These are phyloP conservation scores for Macrocentrus cingulum DNA, from an alignment of 1,140 invertebrate genomes.

Conservation along the genomic window DNA sequence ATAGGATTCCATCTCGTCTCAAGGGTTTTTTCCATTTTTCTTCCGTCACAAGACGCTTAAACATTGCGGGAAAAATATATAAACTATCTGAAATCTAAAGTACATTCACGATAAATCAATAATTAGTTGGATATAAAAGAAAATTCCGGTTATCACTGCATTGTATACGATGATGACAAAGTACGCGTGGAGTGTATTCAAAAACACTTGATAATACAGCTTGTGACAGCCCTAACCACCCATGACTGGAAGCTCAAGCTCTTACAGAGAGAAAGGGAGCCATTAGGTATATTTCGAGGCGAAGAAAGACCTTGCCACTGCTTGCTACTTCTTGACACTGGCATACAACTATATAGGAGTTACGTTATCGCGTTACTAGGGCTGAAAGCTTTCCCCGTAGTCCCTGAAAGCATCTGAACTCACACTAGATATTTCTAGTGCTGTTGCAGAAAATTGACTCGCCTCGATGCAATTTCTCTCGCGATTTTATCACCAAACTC, in stretches of 20 bases:
- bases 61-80: no score
- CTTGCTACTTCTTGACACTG: neutral
- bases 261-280: no score
- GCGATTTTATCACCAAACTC: constrained; percentile 18
- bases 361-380: constrained; percentile 5
- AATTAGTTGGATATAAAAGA: no score
- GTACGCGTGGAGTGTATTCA: no score
- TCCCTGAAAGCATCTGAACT: constrained; percentile 3
- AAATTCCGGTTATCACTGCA: no score
- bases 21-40: constrained; percentile 27
- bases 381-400: constrained; percentile 1
- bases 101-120: no score
- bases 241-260: neutral
- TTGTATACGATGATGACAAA: no score
- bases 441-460: constrained; percentile 26
- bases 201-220: no score
- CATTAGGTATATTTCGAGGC: neutral
- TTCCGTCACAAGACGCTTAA: constrained; percentile 15
- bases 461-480: neutral
- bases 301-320: neutral
- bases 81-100: no score
- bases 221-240: no score
- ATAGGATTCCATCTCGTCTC: constrained; percentile 7
- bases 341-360: constrained; percentile 11
- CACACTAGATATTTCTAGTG: constrained; percentile 1